These are phyloP conservation scores for Ichneumon xanthorius DNA, from an alignment of 2,888 invertebrate species.

Conservation along the genomic window DNA sequence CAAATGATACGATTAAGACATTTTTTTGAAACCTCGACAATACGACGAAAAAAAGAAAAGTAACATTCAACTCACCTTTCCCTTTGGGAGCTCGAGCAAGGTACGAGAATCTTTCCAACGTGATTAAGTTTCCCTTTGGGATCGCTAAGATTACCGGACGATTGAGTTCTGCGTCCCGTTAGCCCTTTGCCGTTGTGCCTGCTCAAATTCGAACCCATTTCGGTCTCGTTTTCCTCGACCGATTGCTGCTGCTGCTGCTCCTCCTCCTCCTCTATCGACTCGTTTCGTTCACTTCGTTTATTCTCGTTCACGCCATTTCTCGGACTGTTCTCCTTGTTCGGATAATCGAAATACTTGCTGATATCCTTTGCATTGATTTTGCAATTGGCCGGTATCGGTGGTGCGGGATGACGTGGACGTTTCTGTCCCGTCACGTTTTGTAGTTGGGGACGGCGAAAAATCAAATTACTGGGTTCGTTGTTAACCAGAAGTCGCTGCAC, in stretches of 20 bases:
- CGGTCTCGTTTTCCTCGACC: conserved; percentile 74
- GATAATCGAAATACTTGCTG: conserved; percentile 78
- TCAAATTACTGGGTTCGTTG: conserved; percentile 72
- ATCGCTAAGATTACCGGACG: conserved; percentile 92
- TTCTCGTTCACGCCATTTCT: conserved; percentile 76
- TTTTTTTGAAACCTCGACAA: no score
- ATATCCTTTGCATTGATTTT: conserved; percentile 79
- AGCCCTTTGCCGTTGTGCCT: conserved; percentile 90
- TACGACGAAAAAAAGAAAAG: not conserved
- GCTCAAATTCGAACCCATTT: conserved; percentile 93
- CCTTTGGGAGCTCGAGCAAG: conserved; percentile 80
- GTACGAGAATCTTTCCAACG: conserved; percentile 82
- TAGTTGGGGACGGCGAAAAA: conserved; percentile 74
- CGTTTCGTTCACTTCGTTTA: conserved; percentile 57
- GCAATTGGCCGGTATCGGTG: conserved; percentile 73
- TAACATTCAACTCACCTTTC: conserved; percentile 75
- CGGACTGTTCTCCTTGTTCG: conserved; percentile 81
- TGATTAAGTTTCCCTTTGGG: conserved; percentile 82
- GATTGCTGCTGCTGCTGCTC: conserved; percentile 35
- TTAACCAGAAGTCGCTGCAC: conserved; percentile 74
- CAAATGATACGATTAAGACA: no score
- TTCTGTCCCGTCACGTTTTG: conserved; percentile 71
- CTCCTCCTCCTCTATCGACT: conserved; percentile 45
- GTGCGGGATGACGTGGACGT: conserved; percentile 71
- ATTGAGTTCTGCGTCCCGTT: conserved; percentile 90